A percentile compares a stretch with the other conserved stretches of the same genome.
phyloP scores from a whole-genome alignment of 2,113 vertebrate genomes.

The Pterocles burchelli region DNA sequence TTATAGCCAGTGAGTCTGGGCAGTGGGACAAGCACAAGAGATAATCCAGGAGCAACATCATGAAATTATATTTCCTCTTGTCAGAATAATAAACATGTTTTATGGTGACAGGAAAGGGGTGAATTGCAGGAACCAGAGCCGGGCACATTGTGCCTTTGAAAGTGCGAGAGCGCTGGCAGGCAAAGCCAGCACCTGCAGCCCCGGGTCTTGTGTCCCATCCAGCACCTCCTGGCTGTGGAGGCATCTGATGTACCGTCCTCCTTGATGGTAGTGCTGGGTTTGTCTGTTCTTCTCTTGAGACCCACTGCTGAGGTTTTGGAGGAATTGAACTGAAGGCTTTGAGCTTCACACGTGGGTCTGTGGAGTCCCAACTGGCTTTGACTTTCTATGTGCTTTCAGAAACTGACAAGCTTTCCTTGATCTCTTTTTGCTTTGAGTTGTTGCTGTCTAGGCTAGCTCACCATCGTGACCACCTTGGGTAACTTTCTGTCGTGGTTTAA shows the following conservation, averaged over 20 bases:
- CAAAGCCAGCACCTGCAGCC: neutral
- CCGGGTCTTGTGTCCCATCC: neutral
- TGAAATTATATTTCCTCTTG: neutral
- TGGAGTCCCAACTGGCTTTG: neutral
- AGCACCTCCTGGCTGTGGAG: neutral
- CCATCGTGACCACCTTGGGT: neutral
- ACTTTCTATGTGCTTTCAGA: neutral
- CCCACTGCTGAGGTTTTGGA: neutral
- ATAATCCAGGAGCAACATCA: neutral
- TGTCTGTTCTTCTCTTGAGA: neutral
- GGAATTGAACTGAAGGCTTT: neutral
- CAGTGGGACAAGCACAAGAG: neutral
- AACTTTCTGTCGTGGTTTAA: neutral
- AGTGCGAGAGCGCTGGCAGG: neutral
- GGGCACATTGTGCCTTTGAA: neutral
- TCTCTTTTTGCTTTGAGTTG: neutral
- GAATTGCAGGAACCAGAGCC: slow-evolving; percentile 8
- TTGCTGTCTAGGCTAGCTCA: neutral
- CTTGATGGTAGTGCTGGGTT: neutral
- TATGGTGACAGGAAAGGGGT: neutral
- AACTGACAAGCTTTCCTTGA: neutral
- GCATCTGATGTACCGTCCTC: neutral
- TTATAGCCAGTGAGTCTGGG: neutral
- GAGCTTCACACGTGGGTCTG: rapidly evolving
- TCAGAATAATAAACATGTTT: neutral